A percentile compares a stretch with the other conserved stretches of the same genome.
These are phyloP conservation scores for Grapholita molesta DNA, from an alignment of 1,140 invertebrate species.

Conservation along the genomic window DNA sequence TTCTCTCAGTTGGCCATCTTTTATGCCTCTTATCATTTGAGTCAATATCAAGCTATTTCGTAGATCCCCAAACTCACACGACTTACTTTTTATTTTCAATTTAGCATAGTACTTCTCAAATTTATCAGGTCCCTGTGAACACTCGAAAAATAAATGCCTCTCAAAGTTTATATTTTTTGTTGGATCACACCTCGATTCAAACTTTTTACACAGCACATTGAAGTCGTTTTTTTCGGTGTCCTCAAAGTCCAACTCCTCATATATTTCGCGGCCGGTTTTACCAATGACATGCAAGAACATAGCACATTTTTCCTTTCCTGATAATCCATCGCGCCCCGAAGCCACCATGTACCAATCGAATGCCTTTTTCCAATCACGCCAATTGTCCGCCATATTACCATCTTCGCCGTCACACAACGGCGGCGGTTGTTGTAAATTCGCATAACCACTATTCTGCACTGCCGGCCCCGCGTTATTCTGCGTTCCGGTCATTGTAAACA, in stretches of 20 bases:
- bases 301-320: constrained; percentile 20
- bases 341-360: constrained; percentile 26
- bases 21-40: constrained; percentile 14
- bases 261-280: constrained; percentile 22
- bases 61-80: constrained; percentile 18
- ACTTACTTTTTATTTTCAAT: constrained; percentile 23
- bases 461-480: neutral
- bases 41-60: constrained; percentile 21
- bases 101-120: constrained; percentile 19
- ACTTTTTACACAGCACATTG: constrained; percentile 12
- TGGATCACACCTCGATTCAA: constrained; percentile 15
- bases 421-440: constrained; percentile 16
- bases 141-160: constrained; percentile 15
- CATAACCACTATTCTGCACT: neutral
- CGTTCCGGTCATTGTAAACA: neutral
- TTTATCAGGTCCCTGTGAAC: neutral
- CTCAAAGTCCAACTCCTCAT: constrained; percentile 20
- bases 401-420: neutral
- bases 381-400: constrained; percentile 19
- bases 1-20: constrained; percentile 12
- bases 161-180: constrained; percentile 24
- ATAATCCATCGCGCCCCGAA: constrained; percentile 8
- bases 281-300: constrained; percentile 28
- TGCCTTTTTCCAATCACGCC: constrained; percentile 24
- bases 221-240: constrained; percentile 8